Conservation (phyloP, 1,140 invertebrate genomes). For the Caenorhabditis latens region DNA sequence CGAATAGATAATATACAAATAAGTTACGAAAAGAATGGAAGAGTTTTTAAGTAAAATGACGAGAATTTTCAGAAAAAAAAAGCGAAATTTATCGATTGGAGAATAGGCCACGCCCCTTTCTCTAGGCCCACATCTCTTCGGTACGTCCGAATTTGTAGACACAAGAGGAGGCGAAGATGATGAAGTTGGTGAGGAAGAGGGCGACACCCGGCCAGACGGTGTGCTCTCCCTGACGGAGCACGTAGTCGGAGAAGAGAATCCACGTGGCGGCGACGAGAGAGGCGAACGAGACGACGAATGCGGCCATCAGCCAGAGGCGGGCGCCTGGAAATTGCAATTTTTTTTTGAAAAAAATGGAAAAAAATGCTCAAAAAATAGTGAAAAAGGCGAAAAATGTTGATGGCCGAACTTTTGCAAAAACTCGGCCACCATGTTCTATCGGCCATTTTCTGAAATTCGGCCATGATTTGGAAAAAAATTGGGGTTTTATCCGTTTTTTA, state of each 20-base stretch:
- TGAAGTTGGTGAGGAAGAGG: conserved; percentile 92
- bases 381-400: no score
- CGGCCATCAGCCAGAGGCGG: conserved; percentile 93
- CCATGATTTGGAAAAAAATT: no score
- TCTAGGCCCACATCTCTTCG: conserved; percentile 83
- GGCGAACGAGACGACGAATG: conserved; percentile 95
- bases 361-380: background rate
- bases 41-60: no score
- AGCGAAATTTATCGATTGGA: background rate
- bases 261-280: conserved; percentile 93
- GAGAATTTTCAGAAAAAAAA: background rate
- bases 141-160: conserved; percentile 93
- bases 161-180: conserved; percentile 91
- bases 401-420: no score
- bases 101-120: no score
- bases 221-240: conserved; percentile 72
- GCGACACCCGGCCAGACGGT: conserved; percentile 82
- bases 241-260: conserved; percentile 86
- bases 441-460: no score
- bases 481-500: no score
- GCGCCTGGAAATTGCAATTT: conserved; percentile 81
- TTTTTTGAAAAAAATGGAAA: background rate
- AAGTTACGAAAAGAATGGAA: no score
- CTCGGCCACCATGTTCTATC: no score
- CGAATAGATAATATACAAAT: no score